Evolutionary conservation across 2,888 invertebrate species (phyloP), one percentile per base, ranked within the genome.

Genomic region (Encarsia formosa): DNA sequence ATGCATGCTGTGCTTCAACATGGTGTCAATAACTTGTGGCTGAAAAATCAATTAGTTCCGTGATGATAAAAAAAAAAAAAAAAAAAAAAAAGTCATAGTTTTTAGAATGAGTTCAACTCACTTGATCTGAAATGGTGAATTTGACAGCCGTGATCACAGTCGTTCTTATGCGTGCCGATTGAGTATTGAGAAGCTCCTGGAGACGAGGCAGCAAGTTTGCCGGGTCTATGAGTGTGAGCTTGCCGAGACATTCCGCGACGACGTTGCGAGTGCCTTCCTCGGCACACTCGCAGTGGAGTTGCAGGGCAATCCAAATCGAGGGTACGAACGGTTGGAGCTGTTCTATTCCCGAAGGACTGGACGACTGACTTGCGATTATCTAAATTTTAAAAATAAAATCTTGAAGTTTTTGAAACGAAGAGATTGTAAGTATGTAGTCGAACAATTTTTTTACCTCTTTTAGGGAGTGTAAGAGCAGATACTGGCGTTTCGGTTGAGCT

Each of bases 251-350:
- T 77, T 99, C 99, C 1, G 99, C 95, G 2, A 99, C 98, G 5
- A 99, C 97, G 75, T 98, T 98, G 54, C 99, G 83, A 6, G 98
- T 97, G 34, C 99, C 98, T 76, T 99, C 99, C 76, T 99, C 99
- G 1, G 86, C 85, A 70, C 96, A 97, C 74, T 96, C 94, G 65
- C 97, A 95, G 71, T 98, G 96, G 65, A 88, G 85, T 64, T 97
- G 92, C 31, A 99, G 77, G 70, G 96, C 88, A 44, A 84, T 81
- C 96, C 96, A 97, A 66, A 97, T 94, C 51, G 87, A 86, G 52
- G 89, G 88, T 58, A 91, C 89, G 61, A 89, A 90, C 18, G 69
- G 73, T 63, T 80, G 78, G 23, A 83, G 67, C 42, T 77, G 74
- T 42, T 78, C 75, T 1, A 83, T 78, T 13, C 81, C 80, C 18